Conservation (phyloP, 1,140 invertebrate genomes). For the Nebria ingens region DNA sequence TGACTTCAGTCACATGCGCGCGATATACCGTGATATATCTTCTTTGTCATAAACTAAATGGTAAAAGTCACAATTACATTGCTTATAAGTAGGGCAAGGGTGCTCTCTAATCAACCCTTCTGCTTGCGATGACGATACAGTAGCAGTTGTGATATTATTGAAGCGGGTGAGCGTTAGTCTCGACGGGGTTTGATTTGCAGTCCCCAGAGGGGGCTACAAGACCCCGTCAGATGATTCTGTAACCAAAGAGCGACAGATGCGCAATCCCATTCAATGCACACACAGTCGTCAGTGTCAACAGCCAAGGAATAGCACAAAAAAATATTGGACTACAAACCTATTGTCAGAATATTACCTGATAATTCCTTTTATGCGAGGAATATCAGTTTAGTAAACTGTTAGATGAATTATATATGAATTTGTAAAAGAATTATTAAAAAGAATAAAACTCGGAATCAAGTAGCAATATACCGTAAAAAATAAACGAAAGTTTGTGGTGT, state of each 20-base stretch:
- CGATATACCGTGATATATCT: conserved; percentile 16
- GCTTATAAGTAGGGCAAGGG: neutral
- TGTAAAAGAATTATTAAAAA: too few relatives aligned
- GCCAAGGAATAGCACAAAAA: too few relatives aligned
- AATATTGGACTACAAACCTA: too few relatives aligned
- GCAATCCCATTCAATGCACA: conserved; percentile 19
- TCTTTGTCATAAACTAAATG: conserved; percentile 19
- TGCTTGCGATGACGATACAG: conserved; percentile 12
- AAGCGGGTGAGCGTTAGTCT: conserved; percentile 13
- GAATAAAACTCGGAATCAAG: too few relatives aligned
- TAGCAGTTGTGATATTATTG: conserved; percentile 17
- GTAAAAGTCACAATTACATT: conserved; percentile 13
- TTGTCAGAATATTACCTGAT: too few relatives aligned
- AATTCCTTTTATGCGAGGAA: too few relatives aligned
- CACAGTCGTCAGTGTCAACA: conserved; percentile 18
- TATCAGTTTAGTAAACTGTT: too few relatives aligned
- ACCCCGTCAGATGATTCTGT: neutral
- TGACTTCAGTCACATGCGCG: neutral
- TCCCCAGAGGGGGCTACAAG: neutral
- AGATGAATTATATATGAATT: too few relatives aligned
- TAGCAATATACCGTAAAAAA: neutral
- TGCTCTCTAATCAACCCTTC: conserved; percentile 16
- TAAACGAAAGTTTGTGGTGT: conserved; percentile 2
- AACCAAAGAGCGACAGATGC: neutral
- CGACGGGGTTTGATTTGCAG: neutral